Evolutionary conservation across 2,888 invertebrate genomes (phyloP), one percentile per base, ranked within the genome.

Genomic region (Rhamphomyia laevipes): DNA sequence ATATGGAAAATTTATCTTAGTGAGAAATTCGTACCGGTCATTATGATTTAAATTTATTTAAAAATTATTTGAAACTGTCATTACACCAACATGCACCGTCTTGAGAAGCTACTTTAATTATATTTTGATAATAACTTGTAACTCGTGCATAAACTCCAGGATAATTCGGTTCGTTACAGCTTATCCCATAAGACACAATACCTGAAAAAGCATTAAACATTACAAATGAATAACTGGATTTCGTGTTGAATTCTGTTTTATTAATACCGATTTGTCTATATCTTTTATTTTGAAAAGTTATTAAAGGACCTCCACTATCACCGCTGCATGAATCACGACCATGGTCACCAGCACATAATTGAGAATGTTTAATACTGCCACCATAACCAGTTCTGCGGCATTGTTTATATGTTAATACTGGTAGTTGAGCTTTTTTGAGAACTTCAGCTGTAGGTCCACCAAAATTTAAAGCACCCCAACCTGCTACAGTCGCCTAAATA

Each of bases 141-240:
- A 67, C 64, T n/a, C 67, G 60, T 4, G 68, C 67, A 15, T 67
- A 68, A 4, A 68, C 65, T 1, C 67, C 66, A 0, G 67, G 67
- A 11, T 64, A 60, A 56, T 68, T 59, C 1, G 63, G n/a, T n/a
- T n/a, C n/a, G 18, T 47, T 49, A 43, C 52, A 52, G 5, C 49
- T 47, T 4, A 45, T 37, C 21, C 52, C 52, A 45, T 43, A 52
- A 2, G 52, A 52, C 21, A 52, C 52, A 41, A 52, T 45, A 41
- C 52, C 52, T 52, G 31, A 30, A 38, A 37, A 12, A 48, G 13
- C 12, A 42, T 35, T 11, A 23, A 27, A 9, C 13, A n/a, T n/a
- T 33, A 15, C 16, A n/a, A n/a, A n/a, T n/a, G n/a, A n/a, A n/a
- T n/a, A n/a, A n/a, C n/a, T n/a, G n/a, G n/a, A n/a, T 9, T 41